These are phyloP conservation scores for Botia kubotai DNA, from an alignment of 2,797 vertebrate genomes.

Conservation along the genomic window DNA sequence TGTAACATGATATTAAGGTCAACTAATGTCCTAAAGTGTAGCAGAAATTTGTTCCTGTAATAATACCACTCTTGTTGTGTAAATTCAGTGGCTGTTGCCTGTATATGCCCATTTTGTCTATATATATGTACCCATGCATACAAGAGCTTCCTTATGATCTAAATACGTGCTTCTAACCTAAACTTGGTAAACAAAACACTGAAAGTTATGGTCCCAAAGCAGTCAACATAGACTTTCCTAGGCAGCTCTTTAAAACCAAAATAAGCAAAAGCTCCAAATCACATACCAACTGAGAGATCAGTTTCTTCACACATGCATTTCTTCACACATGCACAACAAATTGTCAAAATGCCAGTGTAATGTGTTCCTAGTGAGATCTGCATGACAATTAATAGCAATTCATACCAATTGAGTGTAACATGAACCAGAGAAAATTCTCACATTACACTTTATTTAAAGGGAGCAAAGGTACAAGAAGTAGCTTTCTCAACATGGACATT, in stretches of 20 bases:
- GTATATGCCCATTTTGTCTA: not conserved
- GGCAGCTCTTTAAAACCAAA: not conserved
- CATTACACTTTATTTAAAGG: slow-evolving; percentile 15
- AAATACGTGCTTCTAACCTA: too few species aligned
- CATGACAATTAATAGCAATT: slow-evolving; percentile 3
- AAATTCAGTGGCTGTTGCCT: not conserved
- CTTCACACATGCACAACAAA: slow-evolving; percentile 28
- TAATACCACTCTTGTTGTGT: not conserved
- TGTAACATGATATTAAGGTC: not conserved
- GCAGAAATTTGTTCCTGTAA: not conserved
- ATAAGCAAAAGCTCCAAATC: not conserved
- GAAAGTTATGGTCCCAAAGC: not conserved
- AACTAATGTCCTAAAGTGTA: not conserved
- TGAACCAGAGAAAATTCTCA: slow-evolving; percentile 28
- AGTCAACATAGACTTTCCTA: too few species aligned
- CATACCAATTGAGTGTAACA: not conserved
- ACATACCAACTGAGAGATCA: not conserved
- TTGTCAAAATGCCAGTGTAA: slow-evolving; percentile 36
- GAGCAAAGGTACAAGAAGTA: not conserved
- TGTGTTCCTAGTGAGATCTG: slow-evolving; percentile 5
- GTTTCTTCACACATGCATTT: too few species aligned
- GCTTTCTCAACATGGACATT: too few species aligned
- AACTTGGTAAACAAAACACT: too few species aligned
- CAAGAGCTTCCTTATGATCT: not conserved
- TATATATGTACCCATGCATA: not conserved